Conservation (phyloP, 35 echinoderm and acorn worm species). For the Strongylocentrotus purpuratus region DNA sequence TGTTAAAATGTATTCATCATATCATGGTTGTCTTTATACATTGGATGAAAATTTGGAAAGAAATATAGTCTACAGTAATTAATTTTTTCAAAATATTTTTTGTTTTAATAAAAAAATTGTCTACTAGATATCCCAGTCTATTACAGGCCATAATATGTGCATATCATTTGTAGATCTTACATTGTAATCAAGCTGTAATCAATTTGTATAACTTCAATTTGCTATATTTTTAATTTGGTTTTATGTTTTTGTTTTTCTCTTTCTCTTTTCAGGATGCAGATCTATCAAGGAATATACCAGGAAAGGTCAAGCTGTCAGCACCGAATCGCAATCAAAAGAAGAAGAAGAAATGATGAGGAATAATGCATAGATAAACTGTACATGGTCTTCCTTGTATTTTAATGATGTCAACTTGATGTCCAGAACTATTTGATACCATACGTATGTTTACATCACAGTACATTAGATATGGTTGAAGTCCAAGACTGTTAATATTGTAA, state of each 20-base stretch:
- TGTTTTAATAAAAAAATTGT: too few relatives aligned
- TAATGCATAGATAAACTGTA: not conserved
- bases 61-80: too few relatives aligned
- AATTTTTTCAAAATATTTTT: too few relatives aligned
- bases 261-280: slow-evolving; percentile 82
- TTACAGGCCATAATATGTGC: too few relatives aligned
- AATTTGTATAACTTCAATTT: too few relatives aligned
- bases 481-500: not conserved
- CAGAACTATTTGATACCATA: not conserved
- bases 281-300: slow-evolving; percentile 94
- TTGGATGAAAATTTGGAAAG: too few relatives aligned
- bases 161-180: too few relatives aligned
- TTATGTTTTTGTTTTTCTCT: not conserved
- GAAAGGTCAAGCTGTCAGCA: slow-evolving; percentile 96
- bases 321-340: slow-evolving; percentile 76
- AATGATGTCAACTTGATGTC: not conserved
- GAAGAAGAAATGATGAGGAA: not conserved
- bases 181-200: not conserved
- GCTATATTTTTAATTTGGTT: not conserved
- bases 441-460: not conserved
- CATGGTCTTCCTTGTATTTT: not conserved
- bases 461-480: not conserved
- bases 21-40: too few relatives aligned
- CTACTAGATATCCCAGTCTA: too few relatives aligned
- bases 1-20: not conserved